Base-by-base conservation (phyloP, 2,888 invertebrate species). In the Ochlodes sylvanus region DNA sequence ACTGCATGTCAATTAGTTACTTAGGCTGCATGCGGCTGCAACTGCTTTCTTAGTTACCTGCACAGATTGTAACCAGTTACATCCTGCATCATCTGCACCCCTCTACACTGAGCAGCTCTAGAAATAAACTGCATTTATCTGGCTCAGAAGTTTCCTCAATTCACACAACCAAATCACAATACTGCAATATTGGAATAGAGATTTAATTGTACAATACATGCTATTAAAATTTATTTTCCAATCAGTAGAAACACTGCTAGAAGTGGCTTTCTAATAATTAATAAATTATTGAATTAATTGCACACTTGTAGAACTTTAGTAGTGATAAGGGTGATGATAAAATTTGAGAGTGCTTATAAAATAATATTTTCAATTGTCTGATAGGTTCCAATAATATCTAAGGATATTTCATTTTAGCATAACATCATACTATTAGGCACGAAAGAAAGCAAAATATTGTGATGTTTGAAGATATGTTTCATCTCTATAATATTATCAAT, bases 1-100 rank as follows among this genome's bases (percentile, higher is more conserved):
- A 68, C 56, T 72, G 73, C 70, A 75, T 73, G 72, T 64, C 62
- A 55, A 58, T 58, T 44, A 67, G 50, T 56, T 47, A 66, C 69
- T 68, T 69, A 41, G 9, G 14, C 56, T 68, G 68, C 68, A 68
- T 62, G 68, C 19, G 34, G 52, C 19, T 52, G 41, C 42, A 27
- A 60, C 60, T 21, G n/a, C 60, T 54, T 32, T 54, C 38, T 54
- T 67, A 60, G 60, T 60, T 32, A 60, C 38, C 44, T 34, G 61
- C 61, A 65, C 58, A 54, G 7, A 54, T 32, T 34, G 27, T 66
- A 66, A 60, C 60, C 55, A 61, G 61, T 44, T 55, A n/a, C 5
- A 64, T 66, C 60, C 42, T 60, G 54, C 32, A 52, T 60, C 54
- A 54, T 42, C 56, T 66, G 50, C 50, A 58, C 47, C 21, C n/a